These are phyloP conservation scores for Mormoops blainvillei DNA, from an alignment of 2,113 vertebrate species.

Conservation along the genomic window DNA sequence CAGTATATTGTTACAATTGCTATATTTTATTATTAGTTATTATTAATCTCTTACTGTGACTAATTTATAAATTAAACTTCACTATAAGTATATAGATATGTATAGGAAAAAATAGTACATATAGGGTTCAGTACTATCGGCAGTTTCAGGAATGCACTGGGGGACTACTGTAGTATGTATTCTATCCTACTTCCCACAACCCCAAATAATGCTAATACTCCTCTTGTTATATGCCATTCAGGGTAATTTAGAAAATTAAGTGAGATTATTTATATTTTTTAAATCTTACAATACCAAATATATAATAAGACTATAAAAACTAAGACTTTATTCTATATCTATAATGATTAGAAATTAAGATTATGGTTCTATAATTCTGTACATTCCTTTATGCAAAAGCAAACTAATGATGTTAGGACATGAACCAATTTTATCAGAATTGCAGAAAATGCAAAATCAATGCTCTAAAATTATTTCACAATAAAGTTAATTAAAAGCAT, in stretches of 20 bases:
- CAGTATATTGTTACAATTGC: not conserved
- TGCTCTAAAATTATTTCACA: not conserved
- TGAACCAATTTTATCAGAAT: not conserved
- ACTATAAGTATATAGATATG: not conserved
- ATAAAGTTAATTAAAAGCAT: not conserved
- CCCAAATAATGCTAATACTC: not conserved
- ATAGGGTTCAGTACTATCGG: no score
- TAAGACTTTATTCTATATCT: not conserved
- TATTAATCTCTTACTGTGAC: no score
- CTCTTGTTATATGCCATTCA: not conserved
- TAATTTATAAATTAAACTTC: not conserved
- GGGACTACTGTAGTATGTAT: not conserved
- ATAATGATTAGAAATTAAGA: not conserved
- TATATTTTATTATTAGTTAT: no score
- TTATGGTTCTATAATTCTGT: not conserved
- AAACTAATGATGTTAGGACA: not conserved
- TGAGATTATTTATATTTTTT: not conserved
- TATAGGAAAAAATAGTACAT: not conserved
- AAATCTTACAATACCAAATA: not conserved
- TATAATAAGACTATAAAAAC: not conserved
- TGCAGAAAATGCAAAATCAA: not conserved
- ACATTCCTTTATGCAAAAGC: not conserved
- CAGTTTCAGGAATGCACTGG: not conserved
- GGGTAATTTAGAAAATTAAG: not conserved
- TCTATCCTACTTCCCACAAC: not conserved